A percentile compares a stretch with the other conserved stretches of the same genome.
Evolutionary conservation across 2,797 vertebrate genomes (phyloP).

Genomic region (Coregonus suidteri): DNA sequence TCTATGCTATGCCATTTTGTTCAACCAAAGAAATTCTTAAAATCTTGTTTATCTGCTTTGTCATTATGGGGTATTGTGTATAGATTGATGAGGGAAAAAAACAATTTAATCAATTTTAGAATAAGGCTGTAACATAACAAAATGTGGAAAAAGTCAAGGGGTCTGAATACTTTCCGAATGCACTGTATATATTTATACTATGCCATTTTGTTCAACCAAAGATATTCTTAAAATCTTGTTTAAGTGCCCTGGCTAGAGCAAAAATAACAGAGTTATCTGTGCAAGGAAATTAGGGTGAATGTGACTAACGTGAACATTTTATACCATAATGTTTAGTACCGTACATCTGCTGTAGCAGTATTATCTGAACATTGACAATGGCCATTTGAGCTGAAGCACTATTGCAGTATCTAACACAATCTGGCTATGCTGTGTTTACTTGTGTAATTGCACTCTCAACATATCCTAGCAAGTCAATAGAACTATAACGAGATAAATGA

Average conservation of each 20-base stretch:
- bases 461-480: slow-evolving; percentile 26
- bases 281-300: neutral
- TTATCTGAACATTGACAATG: neutral
- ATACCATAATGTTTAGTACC: neutral
- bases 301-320: neutral
- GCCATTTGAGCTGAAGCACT: neutral
- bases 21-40: neutral
- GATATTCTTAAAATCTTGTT: neutral
- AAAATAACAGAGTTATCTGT: neutral
- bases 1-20: neutral
- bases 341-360: neutral
- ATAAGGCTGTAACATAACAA: no score
- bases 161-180: neutral
- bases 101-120: no score
- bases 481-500: slow-evolving; percentile 33
- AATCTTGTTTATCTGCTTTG: neutral
- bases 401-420: slow-evolving; percentile 2
- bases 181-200: neutral
- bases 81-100: no score
- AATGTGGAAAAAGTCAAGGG: no score
- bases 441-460: slow-evolving; percentile 41
- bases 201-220: neutral
- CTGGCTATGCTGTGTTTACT: slow-evolving; percentile 32
- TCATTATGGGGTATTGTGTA: no score
- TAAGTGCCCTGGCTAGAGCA: neutral